Percentiles rank a stretch among this genome's conserved stretches.
These are phyloP conservation scores for Amphimedon queenslandica DNA, from an alignment of 37 sponge, comb jelly and placozoan species.

Conservation along the genomic window DNA sequence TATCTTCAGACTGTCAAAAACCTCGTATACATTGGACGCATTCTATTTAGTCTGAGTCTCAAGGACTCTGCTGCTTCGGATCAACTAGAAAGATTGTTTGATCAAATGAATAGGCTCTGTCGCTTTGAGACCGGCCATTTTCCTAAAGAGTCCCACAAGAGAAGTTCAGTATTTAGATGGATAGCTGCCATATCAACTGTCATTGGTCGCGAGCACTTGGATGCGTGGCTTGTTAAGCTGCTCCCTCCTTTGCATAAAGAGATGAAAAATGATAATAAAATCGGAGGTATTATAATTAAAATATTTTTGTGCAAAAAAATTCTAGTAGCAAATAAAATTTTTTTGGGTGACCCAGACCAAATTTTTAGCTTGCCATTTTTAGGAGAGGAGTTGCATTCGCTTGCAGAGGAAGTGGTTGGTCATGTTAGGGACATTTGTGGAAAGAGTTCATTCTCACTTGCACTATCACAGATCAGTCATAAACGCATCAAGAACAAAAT, in stretches of 20 bases:
- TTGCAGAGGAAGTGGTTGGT: slow-evolving; percentile 72
- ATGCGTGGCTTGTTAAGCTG: slow-evolving; percentile 35
- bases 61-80: neutral
- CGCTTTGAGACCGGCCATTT: slow-evolving; percentile 65
- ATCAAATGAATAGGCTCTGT: slow-evolving; percentile 51
- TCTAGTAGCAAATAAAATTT: no score
- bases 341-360: no score
- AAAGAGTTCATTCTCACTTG: slow-evolving; percentile 47
- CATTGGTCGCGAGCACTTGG: slow-evolving; percentile 34
- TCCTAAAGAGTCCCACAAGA: slow-evolving; percentile 76
- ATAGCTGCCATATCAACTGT: slow-evolving; percentile 68
- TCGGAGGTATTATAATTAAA: neutral
- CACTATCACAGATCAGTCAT: neutral
- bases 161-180: slow-evolving; percentile 80
- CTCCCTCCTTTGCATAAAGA: slow-evolving; percentile 66
- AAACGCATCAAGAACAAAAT: neutral
- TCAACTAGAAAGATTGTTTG: slow-evolving; percentile 31
- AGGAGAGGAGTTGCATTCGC: slow-evolving; percentile 42
- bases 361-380: neutral
- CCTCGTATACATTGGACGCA: slow-evolving; percentile 55
- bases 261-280: slow-evolving; percentile 27
- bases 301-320: no score
- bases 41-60: slow-evolving; percentile 17
- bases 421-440: slow-evolving; percentile 59
- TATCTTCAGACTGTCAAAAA: slow-evolving; percentile 66